Evolutionary conservation across 2,113 vertebrate genomes (phyloP), one percentile per base, ranked within the genome.

Genomic region (Anthoscopus minutus): DNA sequence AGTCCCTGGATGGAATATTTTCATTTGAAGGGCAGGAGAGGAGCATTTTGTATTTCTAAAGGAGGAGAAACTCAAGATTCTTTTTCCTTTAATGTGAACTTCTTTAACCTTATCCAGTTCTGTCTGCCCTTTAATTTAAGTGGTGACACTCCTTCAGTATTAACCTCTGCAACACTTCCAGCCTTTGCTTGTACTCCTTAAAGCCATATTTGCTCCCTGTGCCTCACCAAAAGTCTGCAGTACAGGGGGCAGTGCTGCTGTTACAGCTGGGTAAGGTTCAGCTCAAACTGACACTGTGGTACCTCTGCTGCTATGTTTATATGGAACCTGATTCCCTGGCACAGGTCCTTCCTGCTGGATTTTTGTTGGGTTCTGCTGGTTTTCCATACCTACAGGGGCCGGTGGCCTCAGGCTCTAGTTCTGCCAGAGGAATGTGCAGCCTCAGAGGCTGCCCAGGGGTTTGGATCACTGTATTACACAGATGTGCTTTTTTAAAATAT

Each of bases 171-270:
- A 80, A 72, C 35, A 47, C 50, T 84, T 69, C 80, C 70, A 85
- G 70, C 44, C 51, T 86, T 87, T 95, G 82, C 85, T 94, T 92
- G 40, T 86, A 85, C 85, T 40, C 86, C 93, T 67, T 92, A 91
- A 94, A 96, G 96, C 97, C 97, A 97, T 96, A 97, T 89, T 93
- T 88, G 57, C 86, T 88, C 76, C 78, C 84, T 89, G 93, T 94
- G 82, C 92, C 92, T 96, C 88, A 13, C 70, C 82, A 22, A 2
- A 37, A 70, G 64, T 44, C n/a, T 53, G 88, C 82, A 92, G 28
- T 73, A 58, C 50, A 23, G 31, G 85, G 67, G 65, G 64, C 65
- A 60, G 10, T 47, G 42, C 86, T 96, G 87, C 91, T 83, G 37
- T 60, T 71, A 44, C 10, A 81, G 16, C 82, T 73, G 74, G 57